Evolutionary conservation across 64 coral and sea anemone genomes (phyloP), one percentile per base, ranked within the genome.

Genomic region (Pocillopora damicornis): DNA sequence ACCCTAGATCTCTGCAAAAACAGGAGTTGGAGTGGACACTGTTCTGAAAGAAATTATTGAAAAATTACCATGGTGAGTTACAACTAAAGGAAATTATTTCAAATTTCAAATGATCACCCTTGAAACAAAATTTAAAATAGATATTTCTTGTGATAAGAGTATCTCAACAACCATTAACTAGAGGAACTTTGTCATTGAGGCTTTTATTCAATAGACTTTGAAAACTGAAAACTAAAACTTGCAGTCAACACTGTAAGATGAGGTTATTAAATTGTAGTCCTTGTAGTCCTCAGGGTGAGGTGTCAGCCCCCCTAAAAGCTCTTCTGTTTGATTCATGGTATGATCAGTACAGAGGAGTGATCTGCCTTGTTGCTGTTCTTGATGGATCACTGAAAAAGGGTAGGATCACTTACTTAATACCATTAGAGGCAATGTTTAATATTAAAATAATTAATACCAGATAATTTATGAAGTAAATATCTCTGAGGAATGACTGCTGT

Each of bases 301-400:
- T 68, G 1, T 34, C 77, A 18, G 76, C 77, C 5, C 89, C 92
- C 0, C 59, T 98, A 36, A 79, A 80, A 75, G 95, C 95, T 13
- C 76, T 98, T 14, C 69, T 98, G 61, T 98, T 98, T 89, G 95
- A 98, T 67, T 94, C 95, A 13, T 98, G 95, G 95, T 98, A 98
- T 76, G 95, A 98, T 60, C 95, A 98, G 38, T 98, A 98, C 76
- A 90, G 78, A 91, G 95, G 95, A 86, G 95, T 94, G 17, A 89
- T 98, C 36, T 94, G 95, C 60, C 89, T 98, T 79, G 83, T 91
- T 35, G 95, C 95, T 15, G 36, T 98, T 37, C 71, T 98, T 1
- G 85, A 91, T 89, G 95, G 95, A 51, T 91, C 88, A 23, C 60
- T 91, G 59, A 94, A 91, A 87, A 98, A 98, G 94, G 95, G 95